phyloP scores from a whole-genome alignment of 2,113 vertebrate genomes.

The Alethe castanea region DNA sequence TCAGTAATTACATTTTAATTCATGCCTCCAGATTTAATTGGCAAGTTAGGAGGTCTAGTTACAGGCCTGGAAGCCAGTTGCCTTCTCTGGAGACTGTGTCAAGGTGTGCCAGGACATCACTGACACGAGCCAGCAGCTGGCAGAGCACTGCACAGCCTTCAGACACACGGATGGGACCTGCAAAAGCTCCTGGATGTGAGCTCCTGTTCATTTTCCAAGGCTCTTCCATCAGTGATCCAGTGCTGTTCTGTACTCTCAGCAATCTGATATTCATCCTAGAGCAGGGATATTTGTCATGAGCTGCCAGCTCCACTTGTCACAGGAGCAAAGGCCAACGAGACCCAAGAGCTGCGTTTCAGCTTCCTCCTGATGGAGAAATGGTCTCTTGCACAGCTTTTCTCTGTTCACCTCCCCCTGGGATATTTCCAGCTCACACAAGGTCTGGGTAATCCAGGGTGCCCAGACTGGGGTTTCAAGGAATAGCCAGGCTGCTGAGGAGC shows the following conservation, averaged over 20 bases:
- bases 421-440: background rate
- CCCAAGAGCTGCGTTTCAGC: background rate
- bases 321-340: background rate
- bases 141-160: background rate
- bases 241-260: background rate
- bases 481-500: background rate
- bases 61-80: background rate
- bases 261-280: background rate
- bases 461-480: background rate
- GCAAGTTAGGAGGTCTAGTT: background rate
- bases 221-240: constrained; percentile 12
- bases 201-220: background rate
- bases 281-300: background rate
- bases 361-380: background rate
- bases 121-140: background rate
- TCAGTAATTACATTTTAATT: constrained; percentile 15
- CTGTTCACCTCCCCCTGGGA: background rate
- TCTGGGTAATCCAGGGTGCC: background rate
- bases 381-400: background rate
- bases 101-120: constrained; percentile 13
- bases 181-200: background rate
- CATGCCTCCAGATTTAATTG: background rate
- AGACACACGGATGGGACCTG: background rate
- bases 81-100: background rate
- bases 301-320: background rate